Evolutionary conservation across 1,140 invertebrate species (phyloP).

Genomic region (Drosophila parvula): DNA sequence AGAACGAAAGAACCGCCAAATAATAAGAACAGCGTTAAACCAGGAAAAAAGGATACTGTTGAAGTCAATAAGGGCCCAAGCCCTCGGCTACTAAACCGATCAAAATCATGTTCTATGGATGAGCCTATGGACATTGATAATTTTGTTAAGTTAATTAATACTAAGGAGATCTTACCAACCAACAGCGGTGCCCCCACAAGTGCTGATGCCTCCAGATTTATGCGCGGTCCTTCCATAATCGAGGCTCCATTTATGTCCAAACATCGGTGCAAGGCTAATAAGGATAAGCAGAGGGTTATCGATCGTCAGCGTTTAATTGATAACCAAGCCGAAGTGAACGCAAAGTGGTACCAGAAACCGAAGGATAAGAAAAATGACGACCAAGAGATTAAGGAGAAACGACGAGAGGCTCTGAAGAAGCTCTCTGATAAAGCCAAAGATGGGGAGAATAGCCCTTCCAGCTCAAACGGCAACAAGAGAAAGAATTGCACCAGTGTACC

Average conservation of each 20-base stretch:
- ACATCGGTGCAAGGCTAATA: conserved; percentile 47
- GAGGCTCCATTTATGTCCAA: conserved; percentile 57
- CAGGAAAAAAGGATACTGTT: not conserved
- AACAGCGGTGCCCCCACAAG: not conserved
- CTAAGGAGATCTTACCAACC: not conserved
- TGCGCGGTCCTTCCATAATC: conserved; percentile 48
- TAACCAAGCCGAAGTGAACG: conserved; percentile 4
- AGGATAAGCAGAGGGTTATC: conserved; percentile 11
- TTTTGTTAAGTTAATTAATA: not conserved
- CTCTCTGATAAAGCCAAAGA: conserved; percentile 30
- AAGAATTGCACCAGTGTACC: conserved; percentile 47
- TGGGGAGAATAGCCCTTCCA: not conserved
- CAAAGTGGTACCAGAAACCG: conserved; percentile 44
- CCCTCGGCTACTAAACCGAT: conserved; percentile 10
- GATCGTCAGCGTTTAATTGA: conserved; percentile 43
- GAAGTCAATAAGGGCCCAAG: not conserved
- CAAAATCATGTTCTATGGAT: conserved; percentile 5
- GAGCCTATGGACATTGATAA: not conserved
- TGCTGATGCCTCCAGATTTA: not conserved
- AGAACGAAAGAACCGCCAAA: not conserved
- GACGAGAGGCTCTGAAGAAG: conserved; percentile 67
- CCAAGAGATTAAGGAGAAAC: conserved; percentile 48
- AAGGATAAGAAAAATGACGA: conserved; percentile 47
- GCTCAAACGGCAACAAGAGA: not conserved
- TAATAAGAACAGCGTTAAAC: not conserved